Conservation (phyloP, 2,797 vertebrate genomes). For the Periophthalmus magnuspinnatus region DNA sequence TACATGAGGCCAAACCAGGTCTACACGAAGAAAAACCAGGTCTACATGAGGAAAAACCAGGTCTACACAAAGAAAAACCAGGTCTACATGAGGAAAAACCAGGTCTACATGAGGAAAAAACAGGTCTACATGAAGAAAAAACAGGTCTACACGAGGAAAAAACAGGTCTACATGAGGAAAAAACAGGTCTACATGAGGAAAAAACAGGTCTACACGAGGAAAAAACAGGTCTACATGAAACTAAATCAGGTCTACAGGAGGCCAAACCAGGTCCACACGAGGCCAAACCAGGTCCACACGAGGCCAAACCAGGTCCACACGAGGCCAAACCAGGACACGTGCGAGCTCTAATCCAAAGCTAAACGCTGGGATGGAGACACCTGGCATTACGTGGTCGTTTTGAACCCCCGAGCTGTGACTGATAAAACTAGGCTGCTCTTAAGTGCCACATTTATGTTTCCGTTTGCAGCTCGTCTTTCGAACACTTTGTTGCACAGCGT, state of each 20-base stretch:
- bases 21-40: background rate
- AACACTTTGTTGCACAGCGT: background rate
- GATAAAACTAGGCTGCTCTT: background rate
- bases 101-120: too few species aligned
- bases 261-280: too few species aligned
- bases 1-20: too few species aligned
- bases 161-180: too few species aligned
- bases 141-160: background rate
- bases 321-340: background rate
- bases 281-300: background rate
- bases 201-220: too few species aligned
- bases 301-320: too few species aligned
- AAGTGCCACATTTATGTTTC: background rate
- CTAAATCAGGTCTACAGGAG: too few species aligned
- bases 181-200: too few species aligned
- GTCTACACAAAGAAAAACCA: too few species aligned
- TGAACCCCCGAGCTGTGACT: background rate
- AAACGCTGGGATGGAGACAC: background rate
- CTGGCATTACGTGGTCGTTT: background rate
- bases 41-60: too few species aligned
- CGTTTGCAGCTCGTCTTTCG: background rate
- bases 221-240: too few species aligned
- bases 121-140: too few species aligned
- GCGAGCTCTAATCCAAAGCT: background rate
- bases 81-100: background rate